Conservation (phyloP, 2,797 vertebrate species). For the Helarctos malayanus region DNA sequence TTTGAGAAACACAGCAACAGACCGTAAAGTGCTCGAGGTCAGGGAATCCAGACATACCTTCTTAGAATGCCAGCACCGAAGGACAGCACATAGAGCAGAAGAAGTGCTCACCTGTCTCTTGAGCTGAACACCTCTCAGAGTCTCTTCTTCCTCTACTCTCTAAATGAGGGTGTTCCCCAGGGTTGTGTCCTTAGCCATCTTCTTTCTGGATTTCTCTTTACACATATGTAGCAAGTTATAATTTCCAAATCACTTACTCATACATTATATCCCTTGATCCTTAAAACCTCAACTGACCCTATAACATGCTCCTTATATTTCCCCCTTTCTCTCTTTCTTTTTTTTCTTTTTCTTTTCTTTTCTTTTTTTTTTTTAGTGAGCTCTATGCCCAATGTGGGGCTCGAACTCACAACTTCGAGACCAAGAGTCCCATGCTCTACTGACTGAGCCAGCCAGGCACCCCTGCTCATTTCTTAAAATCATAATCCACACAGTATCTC, state of each 20-base stretch:
- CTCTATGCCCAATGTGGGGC: neutral
- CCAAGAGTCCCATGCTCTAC: neutral
- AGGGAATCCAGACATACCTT: neutral
- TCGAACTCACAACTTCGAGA: neutral
- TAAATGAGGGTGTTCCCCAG: neutral
- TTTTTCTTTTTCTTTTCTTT: neutral
- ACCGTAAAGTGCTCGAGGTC: neutral
- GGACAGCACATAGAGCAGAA: neutral
- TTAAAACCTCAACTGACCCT: constrained; percentile 36
- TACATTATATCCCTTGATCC: constrained; percentile 6
- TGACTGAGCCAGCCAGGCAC: neutral
- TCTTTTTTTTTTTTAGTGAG: neutral
- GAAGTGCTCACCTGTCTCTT: neutral
- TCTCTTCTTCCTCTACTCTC: neutral
- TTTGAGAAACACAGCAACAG: constrained; percentile 7
- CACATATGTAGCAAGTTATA: constrained; percentile 24
- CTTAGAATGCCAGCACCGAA: neutral
- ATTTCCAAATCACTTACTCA: constrained; percentile 40
- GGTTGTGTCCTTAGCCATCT: neutral
- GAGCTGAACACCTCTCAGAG: neutral
- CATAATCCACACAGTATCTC: neutral
- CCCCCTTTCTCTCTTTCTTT: too few species aligned
- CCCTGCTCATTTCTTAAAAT: constrained; percentile 23
- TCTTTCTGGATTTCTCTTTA: constrained; percentile 56
- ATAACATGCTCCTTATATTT: neutral